Conservation (phyloP, 2,888 invertebrate species). For the Hypomecis atomaria region DNA sequence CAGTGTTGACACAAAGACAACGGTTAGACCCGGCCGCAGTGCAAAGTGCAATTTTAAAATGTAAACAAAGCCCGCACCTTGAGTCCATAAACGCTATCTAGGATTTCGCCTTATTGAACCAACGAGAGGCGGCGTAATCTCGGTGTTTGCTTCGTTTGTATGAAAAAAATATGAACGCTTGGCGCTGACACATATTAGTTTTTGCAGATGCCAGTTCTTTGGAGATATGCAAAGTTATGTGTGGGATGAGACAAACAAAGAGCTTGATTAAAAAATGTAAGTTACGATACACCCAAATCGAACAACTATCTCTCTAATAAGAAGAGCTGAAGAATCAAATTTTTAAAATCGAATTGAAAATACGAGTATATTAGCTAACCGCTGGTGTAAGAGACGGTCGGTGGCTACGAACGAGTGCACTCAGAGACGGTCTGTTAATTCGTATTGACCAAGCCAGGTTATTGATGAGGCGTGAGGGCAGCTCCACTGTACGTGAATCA, state of each 20-base stretch:
- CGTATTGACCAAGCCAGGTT: conserved; percentile 68
- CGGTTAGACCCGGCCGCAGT: conserved; percentile 71
- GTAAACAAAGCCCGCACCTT: conserved; percentile 81
- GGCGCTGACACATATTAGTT: conserved; percentile 48
- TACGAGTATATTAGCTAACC: neutral
- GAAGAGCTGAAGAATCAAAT: neutral
- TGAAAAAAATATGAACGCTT: conserved; percentile 53
- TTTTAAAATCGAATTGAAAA: no score
- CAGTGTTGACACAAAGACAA: conserved; percentile 73
- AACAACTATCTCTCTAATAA: neutral
- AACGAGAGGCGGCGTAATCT: conserved; percentile 63
- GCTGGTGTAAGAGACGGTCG: no score
- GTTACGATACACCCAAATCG: neutral
- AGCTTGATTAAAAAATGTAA: no score
- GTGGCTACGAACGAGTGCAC: neutral
- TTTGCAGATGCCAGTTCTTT: conserved; percentile 42
- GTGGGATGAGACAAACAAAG: conserved; percentile 9
- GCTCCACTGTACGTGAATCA: conserved; percentile 56
- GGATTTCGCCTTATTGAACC: conserved; percentile 78
- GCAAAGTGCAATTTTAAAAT: conserved; percentile 84
- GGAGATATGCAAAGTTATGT: conserved; percentile 37
- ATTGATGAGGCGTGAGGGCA: conserved; percentile 62
- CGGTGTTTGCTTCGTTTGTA: conserved; percentile 60
- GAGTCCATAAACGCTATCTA: conserved; percentile 76
- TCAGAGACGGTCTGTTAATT: conserved; percentile 51